Evolutionary conservation across 2,888 invertebrate genomes (phyloP).

Genomic region (Villa cingulata): DNA sequence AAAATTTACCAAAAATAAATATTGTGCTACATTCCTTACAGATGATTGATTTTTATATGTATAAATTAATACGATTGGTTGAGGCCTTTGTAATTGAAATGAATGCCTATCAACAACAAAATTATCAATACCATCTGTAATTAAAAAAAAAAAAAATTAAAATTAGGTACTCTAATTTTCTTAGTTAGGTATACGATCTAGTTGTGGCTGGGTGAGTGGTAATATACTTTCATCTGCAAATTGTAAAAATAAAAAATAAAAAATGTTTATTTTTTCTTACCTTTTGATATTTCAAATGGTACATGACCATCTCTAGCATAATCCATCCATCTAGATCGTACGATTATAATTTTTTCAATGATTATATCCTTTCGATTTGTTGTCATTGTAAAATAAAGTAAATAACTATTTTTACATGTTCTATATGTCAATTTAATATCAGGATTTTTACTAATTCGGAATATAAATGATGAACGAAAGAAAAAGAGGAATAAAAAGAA

Average conservation of each 20-base stretch:
- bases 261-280: not conserved
- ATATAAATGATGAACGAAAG: too few relatives aligned
- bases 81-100: conserved; percentile 24
- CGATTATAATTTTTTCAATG: conserved; percentile 28
- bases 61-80: conserved; percentile 26
- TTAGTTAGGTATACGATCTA: too few relatives aligned
- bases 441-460: not conserved
- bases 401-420: conserved; percentile 26
- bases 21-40: conserved; percentile 24
- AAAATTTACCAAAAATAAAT: conserved; percentile 27
- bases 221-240: too few relatives aligned
- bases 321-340: conserved; percentile 24
- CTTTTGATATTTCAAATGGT: conserved; percentile 17
- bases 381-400: conserved; percentile 26
- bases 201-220: too few relatives aligned
- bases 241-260: too few relatives aligned
- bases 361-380: conserved; percentile 18
- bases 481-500: too few relatives aligned
- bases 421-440: conserved; percentile 20
- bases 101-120: conserved; percentile 29
- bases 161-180: too few relatives aligned
- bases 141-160: too few relatives aligned
- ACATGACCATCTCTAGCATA: conserved; percentile 23
- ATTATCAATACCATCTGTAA: conserved; percentile 14
- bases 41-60: conserved; percentile 14